phyloP scores from a whole-genome alignment of 1,140 invertebrate genomes.

The Heliconius congener region DNA sequence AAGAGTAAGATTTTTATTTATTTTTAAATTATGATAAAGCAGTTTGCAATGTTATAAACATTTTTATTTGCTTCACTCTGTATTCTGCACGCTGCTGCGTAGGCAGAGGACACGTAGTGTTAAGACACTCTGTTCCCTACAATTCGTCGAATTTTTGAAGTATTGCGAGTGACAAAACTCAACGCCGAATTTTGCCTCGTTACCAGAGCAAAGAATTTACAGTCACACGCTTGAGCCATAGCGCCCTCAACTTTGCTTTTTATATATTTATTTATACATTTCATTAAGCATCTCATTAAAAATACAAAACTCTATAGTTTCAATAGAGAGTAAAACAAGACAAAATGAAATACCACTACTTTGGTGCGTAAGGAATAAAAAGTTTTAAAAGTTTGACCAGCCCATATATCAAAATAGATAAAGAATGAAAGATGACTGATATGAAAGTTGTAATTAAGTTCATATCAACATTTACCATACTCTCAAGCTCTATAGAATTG shows the following conservation, averaged over 20 bases:
- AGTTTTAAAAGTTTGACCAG: neutral
- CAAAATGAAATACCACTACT: neutral
- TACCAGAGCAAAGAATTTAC: too few species aligned
- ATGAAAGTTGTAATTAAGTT: neutral
- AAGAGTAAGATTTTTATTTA: too few species aligned
- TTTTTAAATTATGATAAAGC: neutral
- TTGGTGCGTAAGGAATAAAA: neutral
- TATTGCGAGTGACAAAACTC: too few species aligned
- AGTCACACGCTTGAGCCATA: too few species aligned
- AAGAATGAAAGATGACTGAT: neutral
- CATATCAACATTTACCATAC: neutral
- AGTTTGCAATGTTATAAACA: too few species aligned
- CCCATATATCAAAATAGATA: neutral
- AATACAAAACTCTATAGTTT: neutral
- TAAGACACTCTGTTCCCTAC: too few species aligned
- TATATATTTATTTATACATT: neutral
- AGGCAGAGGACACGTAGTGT: too few species aligned
- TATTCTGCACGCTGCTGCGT: too few species aligned
- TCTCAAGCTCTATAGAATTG: neutral
- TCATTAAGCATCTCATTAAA: neutral
- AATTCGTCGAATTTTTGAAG: too few species aligned
- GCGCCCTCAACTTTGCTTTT: too few species aligned
- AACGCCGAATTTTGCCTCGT: too few species aligned
- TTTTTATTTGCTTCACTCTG: neutral
- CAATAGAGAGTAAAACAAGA: neutral